A percentile compares a stretch with the other conserved stretches of the same genome.
These are phyloP conservation scores for Pagetopsis macropterus DNA, from an alignment of 2,797 vertebrate genomes.

Conservation along the genomic window DNA sequence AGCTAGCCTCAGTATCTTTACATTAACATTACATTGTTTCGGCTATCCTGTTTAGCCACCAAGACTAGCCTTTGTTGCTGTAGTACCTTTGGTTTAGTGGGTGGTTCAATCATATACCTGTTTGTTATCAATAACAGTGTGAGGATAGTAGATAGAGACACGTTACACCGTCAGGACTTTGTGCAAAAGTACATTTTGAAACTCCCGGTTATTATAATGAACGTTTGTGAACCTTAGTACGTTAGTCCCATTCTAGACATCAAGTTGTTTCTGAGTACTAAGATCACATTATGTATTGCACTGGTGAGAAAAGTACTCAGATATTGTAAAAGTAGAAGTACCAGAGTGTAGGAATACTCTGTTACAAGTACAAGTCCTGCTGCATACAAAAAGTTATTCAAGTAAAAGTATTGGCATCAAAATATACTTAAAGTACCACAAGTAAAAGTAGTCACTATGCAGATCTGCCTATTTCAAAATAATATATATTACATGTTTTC, in stretches of 20 bases:
- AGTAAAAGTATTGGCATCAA: no score
- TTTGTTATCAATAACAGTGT: neutral
- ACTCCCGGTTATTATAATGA: neutral
- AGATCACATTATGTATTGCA: no score
- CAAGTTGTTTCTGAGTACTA: neutral
- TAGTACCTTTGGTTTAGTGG: neutral
- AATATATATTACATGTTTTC: no score
- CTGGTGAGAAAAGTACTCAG: no score
- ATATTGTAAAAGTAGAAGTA: no score
- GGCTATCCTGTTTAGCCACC: constrained; percentile 30
- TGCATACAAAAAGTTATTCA: no score
- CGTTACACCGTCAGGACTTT: neutral
- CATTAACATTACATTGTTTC: neutral
- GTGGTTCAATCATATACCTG: rapidly evolving
- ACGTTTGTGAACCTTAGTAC: neutral
- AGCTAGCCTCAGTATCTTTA: neutral
- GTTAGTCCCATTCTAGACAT: neutral
- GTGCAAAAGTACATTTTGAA: neutral
- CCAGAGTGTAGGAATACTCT: no score
- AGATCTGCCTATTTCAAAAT: no score
- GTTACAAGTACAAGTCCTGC: no score
- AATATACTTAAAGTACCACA: no score
- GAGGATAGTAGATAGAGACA: neutral
- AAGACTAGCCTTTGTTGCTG: neutral
- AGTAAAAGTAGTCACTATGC: no score